Evolutionary conservation across 2,888 invertebrate genomes (phyloP).

Genomic region (Dryobota labecula): DNA sequence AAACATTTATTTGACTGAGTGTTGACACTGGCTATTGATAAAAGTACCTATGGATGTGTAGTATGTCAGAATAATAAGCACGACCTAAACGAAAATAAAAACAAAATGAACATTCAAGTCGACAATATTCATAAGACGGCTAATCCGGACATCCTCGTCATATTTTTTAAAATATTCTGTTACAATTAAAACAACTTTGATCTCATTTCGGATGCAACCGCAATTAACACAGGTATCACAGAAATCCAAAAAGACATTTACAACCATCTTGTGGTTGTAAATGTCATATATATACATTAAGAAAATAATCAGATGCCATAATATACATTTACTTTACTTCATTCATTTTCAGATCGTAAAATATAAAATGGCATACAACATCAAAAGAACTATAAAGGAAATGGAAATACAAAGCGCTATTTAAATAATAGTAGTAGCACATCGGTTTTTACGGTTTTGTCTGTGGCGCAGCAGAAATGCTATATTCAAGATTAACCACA

Average conservation of each 20-base stretch:
- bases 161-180: not conserved
- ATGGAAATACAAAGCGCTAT: constrained; percentile 8
- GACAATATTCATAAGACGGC: not conserved
- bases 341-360: constrained; percentile 27
- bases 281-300: constrained; percentile 2
- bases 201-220: not conserved
- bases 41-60: not conserved
- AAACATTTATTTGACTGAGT: constrained; percentile 11
- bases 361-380: constrained; percentile 9
- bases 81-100: not conserved
- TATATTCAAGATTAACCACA: not conserved
- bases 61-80: not conserved
- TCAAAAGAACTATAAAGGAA: constrained; percentile 33
- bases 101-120: not conserved
- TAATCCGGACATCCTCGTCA: not conserved
- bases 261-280: no score
- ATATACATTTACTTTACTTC: constrained; percentile 7
- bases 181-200: not conserved
- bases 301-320: constrained; percentile 31
- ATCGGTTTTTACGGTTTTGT: not conserved
- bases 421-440: constrained; percentile 24
- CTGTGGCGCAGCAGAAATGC: not conserved
- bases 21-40: not conserved
- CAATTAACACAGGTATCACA: not conserved
- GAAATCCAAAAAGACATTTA: constrained; percentile 15